These are phyloP conservation scores for Pseudomyrmex gracilis DNA, from an alignment of 1,140 invertebrate genomes.

Conservation along the genomic window DNA sequence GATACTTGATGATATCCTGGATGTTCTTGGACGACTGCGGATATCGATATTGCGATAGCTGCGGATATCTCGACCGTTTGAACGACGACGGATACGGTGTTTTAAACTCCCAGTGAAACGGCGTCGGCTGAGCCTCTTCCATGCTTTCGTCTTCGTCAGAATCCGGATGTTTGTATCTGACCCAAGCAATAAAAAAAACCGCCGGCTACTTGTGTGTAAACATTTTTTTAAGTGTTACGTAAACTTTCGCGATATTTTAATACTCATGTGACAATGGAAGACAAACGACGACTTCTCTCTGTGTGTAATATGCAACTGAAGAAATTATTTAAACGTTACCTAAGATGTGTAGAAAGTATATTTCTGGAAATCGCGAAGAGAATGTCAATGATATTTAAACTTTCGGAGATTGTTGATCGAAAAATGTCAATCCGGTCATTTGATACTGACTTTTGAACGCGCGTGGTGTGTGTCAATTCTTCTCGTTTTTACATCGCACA, in stretches of 20 bases:
- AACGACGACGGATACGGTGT: constrained; percentile 79
- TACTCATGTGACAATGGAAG: neutral
- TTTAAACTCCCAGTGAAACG: constrained; percentile 80
- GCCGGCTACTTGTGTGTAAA: neutral
- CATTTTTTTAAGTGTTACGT: neutral
- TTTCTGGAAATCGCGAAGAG: neutral
- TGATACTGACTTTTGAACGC: neutral
- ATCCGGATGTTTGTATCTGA: constrained; percentile 71
- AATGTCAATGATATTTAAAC: constrained; percentile 22
- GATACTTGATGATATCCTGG: constrained; percentile 85
- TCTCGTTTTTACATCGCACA: neutral
- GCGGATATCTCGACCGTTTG: constrained; percentile 83
- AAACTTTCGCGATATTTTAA: neutral
- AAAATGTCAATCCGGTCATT: neutral
- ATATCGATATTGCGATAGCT: constrained; percentile 83
- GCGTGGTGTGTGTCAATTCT: neutral
- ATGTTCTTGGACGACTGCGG: constrained; percentile 84
- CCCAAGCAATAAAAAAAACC: constrained; percentile 10
- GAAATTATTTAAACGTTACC: constrained; percentile 28
- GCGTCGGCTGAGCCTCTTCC: constrained; percentile 73
- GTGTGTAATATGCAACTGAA: constrained; percentile 9
- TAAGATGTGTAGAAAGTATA: constrained; percentile 34
- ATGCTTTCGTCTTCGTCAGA: constrained; percentile 53
- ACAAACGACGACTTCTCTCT: neutral
- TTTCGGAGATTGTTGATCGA: constrained; percentile 19